Evolutionary conservation across 2,888 invertebrate species (phyloP).

Genomic region (Thelaira solivaga): DNA sequence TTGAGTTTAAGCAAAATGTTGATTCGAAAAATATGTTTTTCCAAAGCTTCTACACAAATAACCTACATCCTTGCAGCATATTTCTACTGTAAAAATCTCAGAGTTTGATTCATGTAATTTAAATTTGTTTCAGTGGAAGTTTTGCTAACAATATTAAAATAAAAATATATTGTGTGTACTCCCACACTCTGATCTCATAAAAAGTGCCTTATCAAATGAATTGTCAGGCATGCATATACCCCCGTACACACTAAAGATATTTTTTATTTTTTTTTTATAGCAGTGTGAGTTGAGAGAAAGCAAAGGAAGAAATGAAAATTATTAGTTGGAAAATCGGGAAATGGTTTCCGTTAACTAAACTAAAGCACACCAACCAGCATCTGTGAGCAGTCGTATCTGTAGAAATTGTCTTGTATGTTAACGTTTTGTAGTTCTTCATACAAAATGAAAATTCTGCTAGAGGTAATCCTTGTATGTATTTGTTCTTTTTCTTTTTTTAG

Average conservation of each 20-base stretch:
- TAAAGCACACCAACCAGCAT: constrained; percentile 17
- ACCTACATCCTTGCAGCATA: background rate
- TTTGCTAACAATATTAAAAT: constrained; percentile 21
- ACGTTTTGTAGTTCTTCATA: background rate
- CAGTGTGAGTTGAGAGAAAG: background rate
- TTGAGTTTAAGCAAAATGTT: too few species aligned
- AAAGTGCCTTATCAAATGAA: background rate
- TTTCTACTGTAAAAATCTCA: background rate
- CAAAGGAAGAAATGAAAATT: constrained; percentile 32
- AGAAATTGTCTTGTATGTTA: constrained; percentile 3
- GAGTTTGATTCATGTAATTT: constrained; percentile 29
- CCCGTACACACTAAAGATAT: too few species aligned
- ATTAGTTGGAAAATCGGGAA: constrained; percentile 51
- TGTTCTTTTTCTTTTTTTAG: constrained; percentile 24
- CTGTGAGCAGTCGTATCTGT: background rate
- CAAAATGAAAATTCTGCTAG: background rate
- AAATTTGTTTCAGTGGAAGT: constrained; percentile 52
- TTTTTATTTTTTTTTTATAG: background rate
- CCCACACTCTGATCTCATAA: background rate
- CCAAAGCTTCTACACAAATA: constrained; percentile 1
- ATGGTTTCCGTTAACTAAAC: constrained; percentile 52
- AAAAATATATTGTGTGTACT: background rate
- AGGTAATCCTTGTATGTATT: constrained; percentile 6
- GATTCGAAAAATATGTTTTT: background rate
- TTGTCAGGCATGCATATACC: constrained; percentile 4